Percentiles rank a stretch among this genome's conserved stretches.
These are phyloP conservation scores for Cordilura impudica DNA, from an alignment of 2,888 invertebrate species.

Conservation along the genomic window DNA sequence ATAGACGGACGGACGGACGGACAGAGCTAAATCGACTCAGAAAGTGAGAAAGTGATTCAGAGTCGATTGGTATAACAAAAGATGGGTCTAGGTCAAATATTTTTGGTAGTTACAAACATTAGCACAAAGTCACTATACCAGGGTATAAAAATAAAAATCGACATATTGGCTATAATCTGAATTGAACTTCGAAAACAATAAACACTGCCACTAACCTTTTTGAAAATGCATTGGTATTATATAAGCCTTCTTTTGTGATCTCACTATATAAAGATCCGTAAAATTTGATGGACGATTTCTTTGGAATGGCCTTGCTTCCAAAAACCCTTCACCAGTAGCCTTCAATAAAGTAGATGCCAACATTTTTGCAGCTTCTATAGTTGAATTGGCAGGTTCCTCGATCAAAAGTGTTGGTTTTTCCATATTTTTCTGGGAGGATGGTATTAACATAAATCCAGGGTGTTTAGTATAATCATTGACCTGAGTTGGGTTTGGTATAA, in stretches of 20 bases:
- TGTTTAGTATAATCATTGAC: slow-evolving; percentile 38
- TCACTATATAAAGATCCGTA: slow-evolving; percentile 65
- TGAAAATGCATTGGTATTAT: slow-evolving; percentile 64
- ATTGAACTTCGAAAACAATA: too few species aligned
- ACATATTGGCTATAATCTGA: too few species aligned
- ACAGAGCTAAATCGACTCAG: too few species aligned
- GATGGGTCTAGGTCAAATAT: too few species aligned
- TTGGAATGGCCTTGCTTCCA: slow-evolving; percentile 18
- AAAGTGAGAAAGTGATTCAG: too few species aligned
- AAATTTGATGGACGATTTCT: slow-evolving; percentile 46
- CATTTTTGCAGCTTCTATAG: slow-evolving; percentile 64
- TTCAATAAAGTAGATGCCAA: slow-evolving; percentile 64
- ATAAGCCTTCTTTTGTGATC: slow-evolving; percentile 66
- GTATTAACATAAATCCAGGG: background rate
- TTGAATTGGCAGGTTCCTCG: slow-evolving; percentile 62
- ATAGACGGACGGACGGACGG: too few species aligned
- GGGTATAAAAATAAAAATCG: too few species aligned
- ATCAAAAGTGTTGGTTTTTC: slow-evolving; percentile 59
- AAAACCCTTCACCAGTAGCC: slow-evolving; percentile 52
- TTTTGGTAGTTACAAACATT: too few species aligned
- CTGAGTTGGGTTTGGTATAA: slow-evolving; percentile 59
- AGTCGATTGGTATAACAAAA: too few species aligned
- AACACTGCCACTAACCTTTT: slow-evolving; percentile 31
- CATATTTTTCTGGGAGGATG: background rate
- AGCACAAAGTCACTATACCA: too few species aligned